A percentile compares a stretch with the other conserved stretches of the same genome.
Evolutionary conservation across 2,113 vertebrate genomes (phyloP).

Genomic region (Pardalotus punctatus): DNA sequence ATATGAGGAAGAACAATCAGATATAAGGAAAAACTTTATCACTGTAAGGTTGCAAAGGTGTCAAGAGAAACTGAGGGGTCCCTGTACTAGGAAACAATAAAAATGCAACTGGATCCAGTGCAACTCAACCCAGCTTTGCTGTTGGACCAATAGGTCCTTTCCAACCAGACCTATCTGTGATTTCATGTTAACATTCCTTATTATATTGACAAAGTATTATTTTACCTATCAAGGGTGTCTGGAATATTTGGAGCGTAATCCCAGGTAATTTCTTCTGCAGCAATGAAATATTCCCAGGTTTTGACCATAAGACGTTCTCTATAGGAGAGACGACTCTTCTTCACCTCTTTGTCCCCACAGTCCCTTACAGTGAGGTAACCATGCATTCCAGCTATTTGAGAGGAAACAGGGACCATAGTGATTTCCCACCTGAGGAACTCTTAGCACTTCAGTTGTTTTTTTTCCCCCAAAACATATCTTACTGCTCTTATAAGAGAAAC

Average conservation of each 20-base stretch:
- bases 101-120: not conserved
- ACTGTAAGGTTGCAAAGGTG: not conserved
- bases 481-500: not conserved
- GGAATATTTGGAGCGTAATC: constrained; percentile 84
- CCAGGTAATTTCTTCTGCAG: constrained; percentile 91
- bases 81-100: not conserved
- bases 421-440: not conserved
- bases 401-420: not conserved
- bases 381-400: constrained; percentile 82
- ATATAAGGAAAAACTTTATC: not conserved
- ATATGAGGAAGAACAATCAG: not conserved
- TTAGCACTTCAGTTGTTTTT: not conserved
- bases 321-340: constrained; percentile 64
- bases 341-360: constrained; percentile 73
- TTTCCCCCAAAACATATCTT: not conserved
- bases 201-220: not conserved
- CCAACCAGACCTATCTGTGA: not conserved
- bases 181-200: not conserved
- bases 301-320: constrained; percentile 74
- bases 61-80: not conserved
- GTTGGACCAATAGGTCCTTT: not conserved
- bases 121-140: not conserved
- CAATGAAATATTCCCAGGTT: constrained; percentile 89
- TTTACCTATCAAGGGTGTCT: constrained; percentile 80
- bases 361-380: constrained; percentile 78